Conservation (phyloP, 2,113 vertebrate genomes). For the Epinephelus cyanopodus region DNA sequence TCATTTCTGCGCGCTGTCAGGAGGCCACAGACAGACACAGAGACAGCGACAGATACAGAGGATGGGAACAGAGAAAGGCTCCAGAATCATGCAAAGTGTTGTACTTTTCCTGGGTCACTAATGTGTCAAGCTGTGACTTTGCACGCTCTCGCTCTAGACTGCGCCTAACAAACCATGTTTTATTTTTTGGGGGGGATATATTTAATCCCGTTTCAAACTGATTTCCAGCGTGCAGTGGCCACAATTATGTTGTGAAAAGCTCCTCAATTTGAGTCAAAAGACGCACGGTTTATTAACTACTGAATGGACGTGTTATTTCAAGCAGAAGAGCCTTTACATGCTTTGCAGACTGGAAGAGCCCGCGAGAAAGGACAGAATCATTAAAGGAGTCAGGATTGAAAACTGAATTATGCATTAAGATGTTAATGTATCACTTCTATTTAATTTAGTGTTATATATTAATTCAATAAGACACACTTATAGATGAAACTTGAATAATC, state of each 20-base stretch:
- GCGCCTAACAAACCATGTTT: neutral
- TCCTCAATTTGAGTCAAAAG: neutral
- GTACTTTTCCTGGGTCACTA: slow-evolving; percentile 60
- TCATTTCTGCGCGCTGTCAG: slow-evolving; percentile 5
- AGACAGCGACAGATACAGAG: neutral
- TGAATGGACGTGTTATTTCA: slow-evolving; percentile 8
- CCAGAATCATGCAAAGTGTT: slow-evolving; percentile 63
- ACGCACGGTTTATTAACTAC: neutral
- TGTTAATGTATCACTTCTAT: neutral
- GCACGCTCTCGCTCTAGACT: neutral
- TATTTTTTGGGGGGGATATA: neutral
- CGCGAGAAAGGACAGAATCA: neutral
- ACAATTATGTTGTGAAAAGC: neutral
- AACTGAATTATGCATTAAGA: neutral
- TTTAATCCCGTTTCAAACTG: neutral
- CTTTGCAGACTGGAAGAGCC: neutral
- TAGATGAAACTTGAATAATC: neutral
- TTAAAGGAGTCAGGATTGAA: neutral
- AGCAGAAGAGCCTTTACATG: neutral
- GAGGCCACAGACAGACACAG: neutral
- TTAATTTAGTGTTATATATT: slow-evolving; percentile 4
- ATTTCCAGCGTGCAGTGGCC: neutral
- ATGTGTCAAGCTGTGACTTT: slow-evolving; percentile 1
- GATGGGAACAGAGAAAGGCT: slow-evolving; percentile 16
- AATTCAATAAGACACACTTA: neutral